Percentiles rank a stretch among this genome's conserved stretches.
These are phyloP conservation scores for Galerucella calmariensis DNA, from an alignment of 2,888 invertebrate species.

Conservation along the genomic window DNA sequence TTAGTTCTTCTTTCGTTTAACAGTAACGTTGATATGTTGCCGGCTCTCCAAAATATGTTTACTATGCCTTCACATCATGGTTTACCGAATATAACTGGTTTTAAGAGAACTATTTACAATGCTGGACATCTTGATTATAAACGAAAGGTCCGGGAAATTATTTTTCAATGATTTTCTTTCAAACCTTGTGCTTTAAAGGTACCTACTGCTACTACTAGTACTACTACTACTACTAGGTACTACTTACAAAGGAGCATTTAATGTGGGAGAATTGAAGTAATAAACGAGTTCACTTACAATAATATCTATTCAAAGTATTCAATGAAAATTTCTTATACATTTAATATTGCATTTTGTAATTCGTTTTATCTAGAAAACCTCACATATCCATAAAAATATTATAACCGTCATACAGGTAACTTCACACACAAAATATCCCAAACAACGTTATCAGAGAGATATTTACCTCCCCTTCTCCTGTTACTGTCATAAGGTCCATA, in stretches of 20 bases:
- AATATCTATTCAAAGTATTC: not conserved
- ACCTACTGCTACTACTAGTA: no score
- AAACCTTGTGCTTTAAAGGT: no score
- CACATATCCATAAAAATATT: not conserved
- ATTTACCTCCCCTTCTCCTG: slow-evolving; percentile 59
- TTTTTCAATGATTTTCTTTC: no score
- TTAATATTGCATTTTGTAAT: not conserved
- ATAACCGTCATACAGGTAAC: slow-evolving; percentile 24
- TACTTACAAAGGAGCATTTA: not conserved
- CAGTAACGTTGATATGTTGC: no score
- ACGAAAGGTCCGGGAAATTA: no score
- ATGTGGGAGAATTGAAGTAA: not conserved
- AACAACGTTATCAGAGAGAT: slow-evolving; percentile 53
- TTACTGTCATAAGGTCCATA: slow-evolving; percentile 46
- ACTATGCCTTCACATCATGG: no score
- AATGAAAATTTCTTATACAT: not conserved
- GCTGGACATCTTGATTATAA: no score
- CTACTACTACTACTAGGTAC: no score
- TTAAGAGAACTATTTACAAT: no score
- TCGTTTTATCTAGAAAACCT: not conserved
- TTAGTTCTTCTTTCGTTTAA: no score
- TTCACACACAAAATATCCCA: slow-evolving; percentile 57
- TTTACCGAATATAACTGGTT: no score
- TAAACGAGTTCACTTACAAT: not conserved
- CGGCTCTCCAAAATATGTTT: no score